Percentiles rank a stretch among this genome's conserved stretches.
phyloP scores from a whole-genome alignment of 2,888 invertebrate species.

The Heteromyza rotundicornis region DNA sequence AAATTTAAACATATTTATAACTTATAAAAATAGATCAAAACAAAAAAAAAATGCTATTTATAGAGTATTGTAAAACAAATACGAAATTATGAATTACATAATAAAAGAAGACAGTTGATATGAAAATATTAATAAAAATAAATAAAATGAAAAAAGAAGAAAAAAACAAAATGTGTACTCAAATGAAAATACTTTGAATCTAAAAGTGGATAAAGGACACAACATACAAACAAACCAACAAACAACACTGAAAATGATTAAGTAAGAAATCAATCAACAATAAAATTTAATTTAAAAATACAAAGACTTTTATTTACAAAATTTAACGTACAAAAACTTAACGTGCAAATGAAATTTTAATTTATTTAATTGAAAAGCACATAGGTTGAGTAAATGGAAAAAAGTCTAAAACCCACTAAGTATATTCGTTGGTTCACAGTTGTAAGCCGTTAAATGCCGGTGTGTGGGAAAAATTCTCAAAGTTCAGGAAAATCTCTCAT shows the following conservation, averaged over 20 bases:
- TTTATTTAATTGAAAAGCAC: no score
- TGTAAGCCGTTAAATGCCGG: no score
- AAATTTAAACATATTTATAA: conserved; percentile 9
- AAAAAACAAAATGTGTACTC: neutral
- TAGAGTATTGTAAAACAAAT: neutral
- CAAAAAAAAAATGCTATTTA: neutral
- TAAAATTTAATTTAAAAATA: conserved; percentile 32
- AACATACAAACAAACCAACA: conserved; percentile 19
- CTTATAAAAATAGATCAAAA: neutral
- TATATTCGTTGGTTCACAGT: no score
- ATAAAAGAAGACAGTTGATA: conserved; percentile 3
- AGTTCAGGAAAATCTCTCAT: no score
- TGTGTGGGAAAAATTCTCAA: no score
- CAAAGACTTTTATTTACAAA: no score
- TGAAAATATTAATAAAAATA: neutral
- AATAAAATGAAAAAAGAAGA: neutral
- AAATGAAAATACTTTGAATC: neutral
- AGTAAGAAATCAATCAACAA: conserved; percentile 35
- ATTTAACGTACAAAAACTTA: no score
- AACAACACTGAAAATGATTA: conserved; percentile 32
- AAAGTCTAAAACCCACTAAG: no score
- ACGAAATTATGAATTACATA: conserved; percentile 9
- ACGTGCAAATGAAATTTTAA: conserved; percentile 5
- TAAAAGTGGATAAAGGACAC: conserved; percentile 2
- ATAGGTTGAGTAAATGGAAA: no score